These are phyloP conservation scores for Pasiphila rectangulata DNA, from an alignment of 2,888 invertebrate genomes.

Conservation along the genomic window DNA sequence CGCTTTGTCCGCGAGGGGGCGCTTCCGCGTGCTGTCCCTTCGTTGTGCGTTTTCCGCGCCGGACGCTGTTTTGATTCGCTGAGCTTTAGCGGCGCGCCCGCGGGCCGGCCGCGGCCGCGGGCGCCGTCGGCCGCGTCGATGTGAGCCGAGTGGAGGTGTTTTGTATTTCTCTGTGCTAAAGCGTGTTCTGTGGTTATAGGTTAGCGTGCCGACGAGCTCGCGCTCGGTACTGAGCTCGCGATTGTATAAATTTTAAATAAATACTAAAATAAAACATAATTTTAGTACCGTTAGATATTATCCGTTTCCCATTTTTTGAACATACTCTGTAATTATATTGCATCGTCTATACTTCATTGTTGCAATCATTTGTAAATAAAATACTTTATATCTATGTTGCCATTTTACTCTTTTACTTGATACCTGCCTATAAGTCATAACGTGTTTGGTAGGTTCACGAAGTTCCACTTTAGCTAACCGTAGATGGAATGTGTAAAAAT, in stretches of 20 bases:
- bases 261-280: constrained; percentile 54
- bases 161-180: constrained; percentile 23
- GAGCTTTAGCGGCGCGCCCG: constrained; percentile 50
- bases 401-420: constrained; percentile 26
- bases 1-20: constrained; percentile 12
- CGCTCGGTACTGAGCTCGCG: constrained; percentile 43
- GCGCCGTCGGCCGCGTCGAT: constrained; percentile 10
- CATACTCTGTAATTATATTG: constrained; percentile 80
- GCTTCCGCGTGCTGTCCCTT: constrained; percentile 32
- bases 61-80: constrained; percentile 53
- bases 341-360: constrained; percentile 81
- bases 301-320: constrained; percentile 77
- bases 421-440: neutral
- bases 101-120: constrained; percentile 27
- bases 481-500: constrained; percentile 6
- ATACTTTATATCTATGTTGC: constrained; percentile 71
- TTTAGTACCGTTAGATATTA: constrained; percentile 80
- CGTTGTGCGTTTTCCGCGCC: constrained; percentile 37
- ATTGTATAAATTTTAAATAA: constrained; percentile 73
- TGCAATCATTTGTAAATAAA: constrained; percentile 83
- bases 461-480: too few species aligned
- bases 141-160: constrained; percentile 2
- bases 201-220: constrained; percentile 30
- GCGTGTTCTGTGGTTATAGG: constrained; percentile 28
- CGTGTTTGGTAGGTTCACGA: neutral